A percentile compares a stretch with the other conserved stretches of the same genome.
phyloP scores from a whole-genome alignment of 2,113 vertebrate species.

The Coregonus clupeaformis region DNA sequence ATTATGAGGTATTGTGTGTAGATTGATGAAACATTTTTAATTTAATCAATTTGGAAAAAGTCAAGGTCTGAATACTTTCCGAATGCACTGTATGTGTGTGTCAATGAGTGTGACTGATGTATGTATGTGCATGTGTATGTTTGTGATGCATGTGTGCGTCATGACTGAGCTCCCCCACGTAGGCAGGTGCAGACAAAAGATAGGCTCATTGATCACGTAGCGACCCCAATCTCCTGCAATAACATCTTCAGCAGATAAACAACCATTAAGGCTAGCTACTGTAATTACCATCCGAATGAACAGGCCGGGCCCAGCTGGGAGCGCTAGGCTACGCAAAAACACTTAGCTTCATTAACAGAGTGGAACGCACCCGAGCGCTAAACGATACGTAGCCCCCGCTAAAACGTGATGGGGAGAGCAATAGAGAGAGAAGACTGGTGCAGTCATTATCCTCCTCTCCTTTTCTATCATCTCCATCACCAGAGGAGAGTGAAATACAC shows the following conservation, averaged over 20 bases:
- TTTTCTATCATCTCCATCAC: not conserved
- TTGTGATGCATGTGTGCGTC: slow-evolving; percentile 4
- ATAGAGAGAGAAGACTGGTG: too few relatives aligned
- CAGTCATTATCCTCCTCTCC: not conserved
- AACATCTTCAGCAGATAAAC: slow-evolving; percentile 72
- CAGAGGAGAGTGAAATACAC: not conserved
- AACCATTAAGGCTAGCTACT: slow-evolving; percentile 70
- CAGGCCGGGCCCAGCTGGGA: slow-evolving; percentile 56
- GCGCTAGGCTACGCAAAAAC: slow-evolving; percentile 4
- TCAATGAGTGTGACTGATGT: not conserved
- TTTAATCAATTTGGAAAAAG: too few relatives aligned
- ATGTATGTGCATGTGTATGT: not conserved
- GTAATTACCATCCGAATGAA: slow-evolving; percentile 77
- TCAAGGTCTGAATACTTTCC: too few relatives aligned
- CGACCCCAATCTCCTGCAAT: slow-evolving; percentile 61
- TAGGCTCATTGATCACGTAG: slow-evolving; percentile 46
- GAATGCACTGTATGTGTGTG: not conserved
- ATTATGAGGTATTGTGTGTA: too few relatives aligned
- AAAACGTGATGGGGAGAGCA: too few relatives aligned
- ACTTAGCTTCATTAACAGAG: slow-evolving; percentile 10
- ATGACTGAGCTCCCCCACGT: slow-evolving; percentile 1
- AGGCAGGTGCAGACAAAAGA: not conserved
- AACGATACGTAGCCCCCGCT: not conserved
- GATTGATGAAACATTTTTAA: too few relatives aligned
- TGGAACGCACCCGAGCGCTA: not conserved